phyloP scores from a whole-genome alignment of 2,113 vertebrate genomes.

The Lethenteron camtschaticum region DNA sequence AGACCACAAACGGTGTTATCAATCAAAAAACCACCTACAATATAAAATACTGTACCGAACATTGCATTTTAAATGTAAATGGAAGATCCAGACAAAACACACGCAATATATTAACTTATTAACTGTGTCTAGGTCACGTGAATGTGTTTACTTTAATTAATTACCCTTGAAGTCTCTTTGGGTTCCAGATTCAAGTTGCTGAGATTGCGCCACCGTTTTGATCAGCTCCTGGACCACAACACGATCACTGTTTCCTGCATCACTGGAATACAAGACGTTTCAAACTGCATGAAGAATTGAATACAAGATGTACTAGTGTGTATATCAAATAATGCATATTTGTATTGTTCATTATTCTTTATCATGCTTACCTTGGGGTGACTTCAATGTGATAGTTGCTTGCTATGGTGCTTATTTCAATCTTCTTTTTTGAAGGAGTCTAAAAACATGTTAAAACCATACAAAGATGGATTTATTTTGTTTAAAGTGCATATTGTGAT shows the following conservation, averaged over 20 bases:
- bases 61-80: no score
- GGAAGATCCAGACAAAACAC: no score
- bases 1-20: no score
- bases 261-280: constrained; percentile 23
- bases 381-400: constrained; percentile 98
- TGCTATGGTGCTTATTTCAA: constrained; percentile 91
- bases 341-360: no score
- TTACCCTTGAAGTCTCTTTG: constrained; percentile 90
- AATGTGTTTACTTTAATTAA: no score
- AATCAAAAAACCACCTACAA: no score
- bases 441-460: constrained; percentile 13
- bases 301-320: background rate
- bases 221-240: constrained; percentile 87
- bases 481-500: no score
- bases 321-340: no score
- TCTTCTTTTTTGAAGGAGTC: constrained; percentile 96
- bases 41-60: no score
- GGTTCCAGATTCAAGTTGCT: constrained; percentile 79
- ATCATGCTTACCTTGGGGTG: constrained; percentile 48
- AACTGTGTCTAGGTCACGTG: no score
- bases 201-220: constrained; percentile 86
- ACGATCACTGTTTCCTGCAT: constrained; percentile 72
- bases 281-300: background rate
- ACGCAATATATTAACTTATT: no score
- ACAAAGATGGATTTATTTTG: background rate